Percentiles rank a stretch among this genome's conserved stretches.
Evolutionary conservation across 1,140 invertebrate genomes (phyloP).

Genomic region (Metopolophium dirhodum): DNA sequence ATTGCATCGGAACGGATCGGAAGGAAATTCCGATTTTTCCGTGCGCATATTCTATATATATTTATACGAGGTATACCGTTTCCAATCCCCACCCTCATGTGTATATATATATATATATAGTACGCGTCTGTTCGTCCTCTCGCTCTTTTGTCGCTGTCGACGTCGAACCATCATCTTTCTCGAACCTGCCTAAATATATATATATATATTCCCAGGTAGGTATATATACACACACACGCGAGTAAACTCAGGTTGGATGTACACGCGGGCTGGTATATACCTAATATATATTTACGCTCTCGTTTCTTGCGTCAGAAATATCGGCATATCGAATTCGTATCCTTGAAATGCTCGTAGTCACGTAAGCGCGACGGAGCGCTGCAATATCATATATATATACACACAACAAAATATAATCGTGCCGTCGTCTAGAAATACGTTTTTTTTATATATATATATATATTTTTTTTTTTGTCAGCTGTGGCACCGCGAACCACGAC

Average conservation of each 20-base stretch:
- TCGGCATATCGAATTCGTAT: slow-evolving; percentile 48
- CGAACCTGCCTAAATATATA: neutral
- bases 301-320: slow-evolving; percentile 39
- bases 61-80: neutral
- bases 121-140: neutral
- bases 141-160: neutral
- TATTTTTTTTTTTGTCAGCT: neutral
- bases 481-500: slow-evolving; percentile 29
- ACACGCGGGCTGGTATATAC: neutral
- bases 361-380: slow-evolving; percentile 30
- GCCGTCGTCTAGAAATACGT: neutral
- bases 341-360: slow-evolving; percentile 48
- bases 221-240: neutral
- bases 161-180: neutral
- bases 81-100: neutral
- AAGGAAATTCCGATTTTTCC: slow-evolving; percentile 56
- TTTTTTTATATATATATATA: neutral
- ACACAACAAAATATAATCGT: slow-evolving; percentile 14
- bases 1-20: slow-evolving; percentile 56
- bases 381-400: neutral
- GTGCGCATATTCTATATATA: neutral
- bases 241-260: neutral
- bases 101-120: neutral
- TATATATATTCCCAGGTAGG: neutral
- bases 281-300: slow-evolving; percentile 11